These are phyloP conservation scores for Nipponia nippon DNA, from an alignment of 2,113 vertebrate genomes.

Conservation along the genomic window DNA sequence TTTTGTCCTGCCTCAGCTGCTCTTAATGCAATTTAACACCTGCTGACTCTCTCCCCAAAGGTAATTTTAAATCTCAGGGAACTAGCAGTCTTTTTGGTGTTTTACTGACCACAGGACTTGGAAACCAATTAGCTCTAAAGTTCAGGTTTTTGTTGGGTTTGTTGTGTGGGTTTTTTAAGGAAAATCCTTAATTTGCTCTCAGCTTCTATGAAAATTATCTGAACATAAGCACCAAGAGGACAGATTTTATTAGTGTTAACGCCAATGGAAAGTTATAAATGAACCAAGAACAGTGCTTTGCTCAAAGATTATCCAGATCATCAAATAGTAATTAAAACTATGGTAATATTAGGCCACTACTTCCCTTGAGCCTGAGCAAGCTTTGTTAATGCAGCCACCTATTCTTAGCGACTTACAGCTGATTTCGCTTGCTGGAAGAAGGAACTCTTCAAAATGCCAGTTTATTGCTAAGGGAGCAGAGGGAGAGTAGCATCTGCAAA, in stretches of 20 bases:
- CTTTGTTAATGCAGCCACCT: conserved; percentile 11
- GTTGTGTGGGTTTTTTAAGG: fast-evolving
- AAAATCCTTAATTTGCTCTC: background rate
- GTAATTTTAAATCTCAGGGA: background rate
- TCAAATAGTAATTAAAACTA: conserved; percentile 12
- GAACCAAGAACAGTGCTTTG: background rate
- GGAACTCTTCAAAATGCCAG: background rate
- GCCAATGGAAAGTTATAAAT: background rate
- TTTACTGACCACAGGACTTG: background rate
- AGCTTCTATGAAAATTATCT: background rate
- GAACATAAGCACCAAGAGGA: background rate
- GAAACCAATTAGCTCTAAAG: background rate
- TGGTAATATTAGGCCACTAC: background rate
- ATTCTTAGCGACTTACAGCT: background rate
- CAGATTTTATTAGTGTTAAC: background rate
- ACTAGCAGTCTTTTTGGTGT: background rate
- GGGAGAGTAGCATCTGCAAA: background rate
- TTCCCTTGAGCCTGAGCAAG: conserved; percentile 3
- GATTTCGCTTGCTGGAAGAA: background rate
- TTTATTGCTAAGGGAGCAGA: conserved; percentile 27
- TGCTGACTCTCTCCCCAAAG: background rate
- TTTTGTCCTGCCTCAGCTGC: background rate
- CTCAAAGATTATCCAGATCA: conserved; percentile 1
- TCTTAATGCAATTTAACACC: background rate
- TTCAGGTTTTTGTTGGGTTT: background rate